Conservation (phyloP, 1,140 invertebrate genomes). For the Thrips palmi region DNA sequence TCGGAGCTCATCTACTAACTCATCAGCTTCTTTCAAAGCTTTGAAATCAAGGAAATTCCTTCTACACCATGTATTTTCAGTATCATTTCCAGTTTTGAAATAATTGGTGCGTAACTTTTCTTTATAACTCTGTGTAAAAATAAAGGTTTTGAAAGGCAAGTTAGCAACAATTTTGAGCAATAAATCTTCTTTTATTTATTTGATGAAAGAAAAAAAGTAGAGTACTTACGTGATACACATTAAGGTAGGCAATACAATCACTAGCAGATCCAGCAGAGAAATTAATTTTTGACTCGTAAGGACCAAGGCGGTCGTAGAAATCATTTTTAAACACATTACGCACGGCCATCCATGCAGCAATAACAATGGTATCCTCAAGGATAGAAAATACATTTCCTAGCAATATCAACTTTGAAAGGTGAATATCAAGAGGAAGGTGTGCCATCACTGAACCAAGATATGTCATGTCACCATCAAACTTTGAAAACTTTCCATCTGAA, state of each 20-base stretch:
- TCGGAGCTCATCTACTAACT: conserved; percentile 49
- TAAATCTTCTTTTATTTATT: too few relatives aligned
- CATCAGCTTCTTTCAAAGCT: conserved; percentile 48
- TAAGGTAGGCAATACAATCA: conserved; percentile 65
- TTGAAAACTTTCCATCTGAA: conserved; percentile 27
- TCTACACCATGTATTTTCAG: conserved; percentile 49
- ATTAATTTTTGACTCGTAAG: conserved; percentile 56
- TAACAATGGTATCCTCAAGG: conserved; percentile 69
- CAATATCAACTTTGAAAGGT: conserved; percentile 66
- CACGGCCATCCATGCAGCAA: conserved; percentile 56
- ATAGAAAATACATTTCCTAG: conserved; percentile 75
- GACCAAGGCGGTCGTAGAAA: conserved; percentile 45
- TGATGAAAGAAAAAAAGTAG: conserved; percentile 6
- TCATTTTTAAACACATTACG: conserved; percentile 64
- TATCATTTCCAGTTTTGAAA: conserved; percentile 21
- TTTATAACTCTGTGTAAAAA: conserved; percentile 22
- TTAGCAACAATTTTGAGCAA: too few relatives aligned
- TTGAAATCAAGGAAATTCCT: conserved; percentile 51
- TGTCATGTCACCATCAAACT: conserved; percentile 75
- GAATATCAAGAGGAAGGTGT: conserved; percentile 61
- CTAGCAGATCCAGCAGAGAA: conserved; percentile 70
- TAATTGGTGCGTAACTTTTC: conserved; percentile 18
- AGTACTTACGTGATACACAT: conserved; percentile 50
- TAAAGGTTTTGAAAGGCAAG: conserved; percentile 4
- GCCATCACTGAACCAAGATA: conserved; percentile 71